Percentiles rank a stretch among this genome's conserved stretches.
Evolutionary conservation across 2,797 vertebrate species (phyloP).

Genomic region (Parauchenoglanis punctatus): DNA sequence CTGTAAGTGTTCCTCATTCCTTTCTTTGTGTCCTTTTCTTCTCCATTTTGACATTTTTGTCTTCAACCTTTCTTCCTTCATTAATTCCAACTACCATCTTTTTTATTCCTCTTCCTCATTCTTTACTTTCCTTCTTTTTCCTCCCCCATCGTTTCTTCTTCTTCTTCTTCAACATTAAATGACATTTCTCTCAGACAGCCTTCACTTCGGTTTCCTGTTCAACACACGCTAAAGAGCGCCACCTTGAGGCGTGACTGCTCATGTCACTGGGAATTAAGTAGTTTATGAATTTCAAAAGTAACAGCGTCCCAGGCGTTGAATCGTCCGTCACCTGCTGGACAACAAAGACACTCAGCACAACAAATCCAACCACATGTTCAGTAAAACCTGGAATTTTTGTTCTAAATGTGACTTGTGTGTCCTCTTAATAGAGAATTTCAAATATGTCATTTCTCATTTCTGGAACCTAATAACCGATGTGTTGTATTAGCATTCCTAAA

Average conservation of each 20-base stretch:
- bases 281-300: not conserved
- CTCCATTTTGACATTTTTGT: not conserved
- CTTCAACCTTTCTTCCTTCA: not conserved
- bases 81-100: constrained; percentile 19
- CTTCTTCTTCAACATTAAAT: constrained; percentile 1
- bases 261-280: not conserved
- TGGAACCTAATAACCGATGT: not conserved
- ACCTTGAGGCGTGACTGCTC: not conserved
- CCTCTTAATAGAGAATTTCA: not conserved
- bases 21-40: constrained; percentile 5
- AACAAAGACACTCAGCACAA: not conserved
- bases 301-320: not conserved
- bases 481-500: not conserved
- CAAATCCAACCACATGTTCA: not conserved
- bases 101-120: not conserved
- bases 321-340: constrained; percentile 3
- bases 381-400: not conserved
- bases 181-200: not conserved
- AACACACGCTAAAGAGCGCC: not conserved
- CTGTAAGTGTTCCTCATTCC: not conserved
- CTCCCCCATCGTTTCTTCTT: not conserved
- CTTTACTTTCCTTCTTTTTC: not conserved
- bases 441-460: not conserved
- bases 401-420: not conserved
- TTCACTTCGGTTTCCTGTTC: not conserved